A percentile compares a stretch with the other conserved stretches of the same genome.
phyloP scores from a whole-genome alignment of 2,888 invertebrate species.

The Alloplasta piceator region DNA sequence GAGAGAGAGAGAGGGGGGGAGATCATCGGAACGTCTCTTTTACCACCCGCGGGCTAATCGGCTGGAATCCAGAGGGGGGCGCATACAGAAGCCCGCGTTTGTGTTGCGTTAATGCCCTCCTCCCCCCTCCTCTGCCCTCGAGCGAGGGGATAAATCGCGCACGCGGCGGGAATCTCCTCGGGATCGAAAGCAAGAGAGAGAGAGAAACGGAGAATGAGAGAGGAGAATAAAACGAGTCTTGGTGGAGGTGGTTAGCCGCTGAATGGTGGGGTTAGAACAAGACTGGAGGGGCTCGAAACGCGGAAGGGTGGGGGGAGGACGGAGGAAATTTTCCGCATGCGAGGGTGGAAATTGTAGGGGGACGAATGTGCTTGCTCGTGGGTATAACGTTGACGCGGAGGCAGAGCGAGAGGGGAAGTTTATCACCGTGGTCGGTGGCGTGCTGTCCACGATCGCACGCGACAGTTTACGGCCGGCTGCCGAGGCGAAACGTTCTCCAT shows the following conservation, averaged over 20 bases:
- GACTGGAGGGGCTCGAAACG: conserved; percentile 39
- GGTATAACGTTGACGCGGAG: conserved; percentile 19
- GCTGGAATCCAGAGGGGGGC: conserved; percentile 50
- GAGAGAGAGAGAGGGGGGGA: conserved; percentile 32
- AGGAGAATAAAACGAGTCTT: conserved; percentile 22
- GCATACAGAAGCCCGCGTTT: conserved; percentile 63
- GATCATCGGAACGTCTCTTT: conserved; percentile 51
- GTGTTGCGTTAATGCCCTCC: conserved; percentile 68
- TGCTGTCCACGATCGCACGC: conserved; percentile 80
- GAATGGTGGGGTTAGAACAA: conserved; percentile 47
- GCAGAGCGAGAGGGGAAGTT: conserved; percentile 63
- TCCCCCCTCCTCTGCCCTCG: conserved; percentile 52
- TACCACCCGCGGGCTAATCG: conserved; percentile 62
- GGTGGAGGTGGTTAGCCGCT: conserved; percentile 57
- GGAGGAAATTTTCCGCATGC: conserved; percentile 14
- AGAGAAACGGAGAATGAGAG: conserved; percentile 34
- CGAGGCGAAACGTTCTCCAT: conserved; percentile 73
- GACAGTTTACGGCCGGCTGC: conserved; percentile 82
- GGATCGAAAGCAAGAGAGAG: conserved; percentile 43
- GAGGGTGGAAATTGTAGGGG: conserved; percentile 49
- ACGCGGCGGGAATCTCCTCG: conserved; percentile 49
- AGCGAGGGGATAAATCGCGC: conserved; percentile 72
- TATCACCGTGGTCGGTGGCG: conserved; percentile 77
- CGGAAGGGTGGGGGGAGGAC: conserved; percentile 24
- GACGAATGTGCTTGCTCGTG: conserved; percentile 36